phyloP scores from a whole-genome alignment of 2,113 vertebrate genomes.

The Varanus salvator region DNA sequence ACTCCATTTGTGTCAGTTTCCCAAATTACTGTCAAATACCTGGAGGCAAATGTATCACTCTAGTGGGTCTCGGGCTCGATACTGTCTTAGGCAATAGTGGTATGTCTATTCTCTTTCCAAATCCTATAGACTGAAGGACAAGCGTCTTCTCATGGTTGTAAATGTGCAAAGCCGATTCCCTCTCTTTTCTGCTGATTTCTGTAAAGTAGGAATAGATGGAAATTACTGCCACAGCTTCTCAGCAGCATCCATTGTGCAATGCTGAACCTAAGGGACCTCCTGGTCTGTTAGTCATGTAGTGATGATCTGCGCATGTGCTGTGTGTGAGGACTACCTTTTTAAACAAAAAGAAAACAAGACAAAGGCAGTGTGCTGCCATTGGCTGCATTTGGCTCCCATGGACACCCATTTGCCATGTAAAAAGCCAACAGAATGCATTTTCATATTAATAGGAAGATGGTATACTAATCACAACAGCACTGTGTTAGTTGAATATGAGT shows the following conservation, averaged over 20 bases:
- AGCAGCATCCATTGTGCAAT: too few species aligned
- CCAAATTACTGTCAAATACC: constrained; percentile 64
- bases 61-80: constrained; percentile 25
- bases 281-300: too few species aligned
- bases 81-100: neutral
- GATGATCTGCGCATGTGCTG: too few species aligned
- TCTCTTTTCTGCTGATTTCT: constrained; percentile 80
- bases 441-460: neutral
- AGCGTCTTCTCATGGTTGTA: constrained; percentile 66
- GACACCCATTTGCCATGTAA: too few species aligned
- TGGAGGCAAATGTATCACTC: constrained; percentile 52
- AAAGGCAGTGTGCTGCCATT: too few species aligned
- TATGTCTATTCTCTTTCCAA: constrained; percentile 70
- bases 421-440: neutral
- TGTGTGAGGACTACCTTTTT: too few species aligned
- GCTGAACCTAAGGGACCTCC: too few species aligned
- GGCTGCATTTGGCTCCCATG: too few species aligned
- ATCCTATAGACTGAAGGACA: constrained; percentile 77
- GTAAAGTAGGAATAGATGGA: constrained; percentile 42
- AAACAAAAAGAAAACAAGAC: too few species aligned
- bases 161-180: constrained; percentile 71
- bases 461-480: constrained; percentile 1
- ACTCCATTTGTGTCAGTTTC: neutral
- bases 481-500: neutral
- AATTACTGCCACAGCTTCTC: neutral